Evolutionary conservation across 2,797 vertebrate genomes (phyloP), one percentile per base, ranked within the genome.

Genomic region (Periophthalmus magnuspinnatus): DNA sequence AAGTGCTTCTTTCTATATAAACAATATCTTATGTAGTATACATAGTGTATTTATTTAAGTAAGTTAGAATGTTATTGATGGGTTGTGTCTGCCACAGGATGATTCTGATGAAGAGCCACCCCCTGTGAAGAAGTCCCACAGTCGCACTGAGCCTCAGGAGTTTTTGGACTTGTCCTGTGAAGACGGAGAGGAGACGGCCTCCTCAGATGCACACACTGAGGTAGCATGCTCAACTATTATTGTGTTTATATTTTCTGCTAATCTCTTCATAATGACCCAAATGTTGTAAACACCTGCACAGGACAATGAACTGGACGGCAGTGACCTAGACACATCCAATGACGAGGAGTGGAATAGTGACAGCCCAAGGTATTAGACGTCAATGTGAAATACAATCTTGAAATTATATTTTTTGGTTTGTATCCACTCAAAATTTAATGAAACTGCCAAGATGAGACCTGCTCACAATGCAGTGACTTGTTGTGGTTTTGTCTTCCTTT

Each of bases 341-440:
- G 95, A 94, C 68, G 95, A 97, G 16, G 96, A 98, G 65, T 99
- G 98, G 98, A 95, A 90, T 55, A 98, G 95, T 88, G 96, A 96
- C 73, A 95, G 93, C 82, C 95, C 95, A 5, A 97, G 96, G 98
- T 99, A 94, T 4, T 54, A 22, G 11, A 50, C 7, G 6, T 50
- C 7, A n/a, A 50, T 50, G 19, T 19, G 47, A 50, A 21, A 50
- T 6, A 52, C 50, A 21, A 6, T 21, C 50, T 54, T 54, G 21
- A 22, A 22, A 21, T 54, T 22, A 22, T 11, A 22, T 22, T 22
- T 55, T 21, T 54, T 21, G 52, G 8, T 22, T 24, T 55, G 8
- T 8, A 54, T 21, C 10, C 1, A 5, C 3, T 21, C 2, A 19
- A 21, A 38, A 38, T 9, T 38, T 8, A 38, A 2, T 38, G 38